Evolutionary conservation across 2,113 vertebrate species (phyloP), one percentile per base, ranked within the genome.

Genomic region (Cercocebus atys): DNA sequence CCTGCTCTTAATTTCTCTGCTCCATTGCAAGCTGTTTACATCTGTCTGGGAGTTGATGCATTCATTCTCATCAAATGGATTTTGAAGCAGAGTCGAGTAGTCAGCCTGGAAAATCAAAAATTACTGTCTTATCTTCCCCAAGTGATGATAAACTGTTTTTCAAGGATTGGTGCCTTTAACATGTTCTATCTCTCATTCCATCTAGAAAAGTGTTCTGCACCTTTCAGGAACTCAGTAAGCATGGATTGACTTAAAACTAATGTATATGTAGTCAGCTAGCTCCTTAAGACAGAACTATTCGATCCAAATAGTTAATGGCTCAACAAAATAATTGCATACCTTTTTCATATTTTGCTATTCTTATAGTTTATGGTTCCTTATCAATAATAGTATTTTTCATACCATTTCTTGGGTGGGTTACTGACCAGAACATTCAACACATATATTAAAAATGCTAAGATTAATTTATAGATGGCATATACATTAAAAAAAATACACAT

Each of bases 81-180:
- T 91, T 66, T 96, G 78, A 95, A 95, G 23, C 14, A 72, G 16
- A 94, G 47, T 88, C 8, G 8, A 86, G 16, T 40, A 90, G 57
- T 59, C 55, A 92, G 52, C 61, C 20, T 52, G 59, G 50, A 90
- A 88, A 90, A 88, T 57, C 1, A 86, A 88, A 95, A 95, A 66
- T 92, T 84, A 40, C 11, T 38, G 5, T 90, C 32, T 86, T 96
- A 57, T 84, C 73, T 87, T 90, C 5, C 9, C 80, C n/a, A 66
- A 85, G 57, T 84, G 32, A 61, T 70, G 22, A 90, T 81, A 90
- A 76, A 82, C 7, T 72, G 0, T 70, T 94, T 88, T 81, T 80
- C 70, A 90, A 87, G 43, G 38, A 52, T 66, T 81, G 43, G 2
- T 83, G 25, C 17, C 27, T 85, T 87, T 80, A 70, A 83, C 4